phyloP scores from a whole-genome alignment of 2,797 vertebrate genomes.

The Apogon talboti region DNA sequence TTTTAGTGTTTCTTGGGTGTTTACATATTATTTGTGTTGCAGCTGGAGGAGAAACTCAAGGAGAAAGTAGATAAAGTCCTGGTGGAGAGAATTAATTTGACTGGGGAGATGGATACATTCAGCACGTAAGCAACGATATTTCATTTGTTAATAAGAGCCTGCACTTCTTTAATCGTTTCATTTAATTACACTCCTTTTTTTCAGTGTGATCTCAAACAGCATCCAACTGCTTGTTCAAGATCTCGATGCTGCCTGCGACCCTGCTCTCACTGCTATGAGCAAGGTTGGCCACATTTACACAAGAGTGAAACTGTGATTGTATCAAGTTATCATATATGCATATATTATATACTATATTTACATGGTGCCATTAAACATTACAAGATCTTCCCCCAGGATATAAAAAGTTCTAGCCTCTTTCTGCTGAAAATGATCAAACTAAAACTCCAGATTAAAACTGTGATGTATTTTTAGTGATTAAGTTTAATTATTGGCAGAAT shows the following conservation, averaged over 20 bases:
- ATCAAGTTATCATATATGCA: background rate
- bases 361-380: too few species aligned
- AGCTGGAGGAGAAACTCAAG: slow-evolving; percentile 98
- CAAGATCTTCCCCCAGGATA: too few species aligned
- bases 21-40: slow-evolving; percentile 44
- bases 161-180: background rate
- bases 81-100: slow-evolving; percentile 94
- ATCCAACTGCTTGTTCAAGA: slow-evolving; percentile 98
- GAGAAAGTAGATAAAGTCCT: slow-evolving; percentile 95
- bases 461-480: too few species aligned
- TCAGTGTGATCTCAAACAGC: slow-evolving; percentile 97
- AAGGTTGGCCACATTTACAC: slow-evolving; percentile 84
- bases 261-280: slow-evolving; percentile 98
- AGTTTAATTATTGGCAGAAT: too few species aligned
- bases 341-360: background rate
- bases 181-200: slow-evolving; percentile 22
- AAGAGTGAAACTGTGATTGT: slow-evolving; percentile 4
- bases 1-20: slow-evolving; percentile 2
- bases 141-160: background rate
- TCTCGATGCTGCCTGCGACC: slow-evolving; percentile 96
- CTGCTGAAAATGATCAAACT: too few species aligned
- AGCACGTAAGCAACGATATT: slow-evolving; percentile 88
- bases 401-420: too few species aligned
- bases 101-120: slow-evolving; percentile 98
- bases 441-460: too few species aligned